Evolutionary conservation across 1,140 invertebrate species (phyloP), one percentile per base, ranked within the genome.

Genomic region (Musca vetustissima): DNA sequence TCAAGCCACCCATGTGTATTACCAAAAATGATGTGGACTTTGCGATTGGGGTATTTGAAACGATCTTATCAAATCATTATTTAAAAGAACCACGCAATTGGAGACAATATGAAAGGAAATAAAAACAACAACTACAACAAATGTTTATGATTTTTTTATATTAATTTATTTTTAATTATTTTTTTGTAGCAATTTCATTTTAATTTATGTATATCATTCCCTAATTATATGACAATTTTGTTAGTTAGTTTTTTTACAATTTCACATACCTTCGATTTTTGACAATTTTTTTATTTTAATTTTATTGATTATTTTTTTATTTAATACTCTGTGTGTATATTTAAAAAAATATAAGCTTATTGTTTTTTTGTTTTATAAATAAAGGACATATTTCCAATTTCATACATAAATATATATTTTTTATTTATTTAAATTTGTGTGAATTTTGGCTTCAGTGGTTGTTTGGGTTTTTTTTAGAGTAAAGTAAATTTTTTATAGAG

Each of bases 1-100:
- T 98, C 53, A 95, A 97, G 78, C 97, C 97, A 48, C 96, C 97
- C 0, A 93, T 98, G 90, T 98, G 96, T 80, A 89, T 98, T 49
- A 93, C 89, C 1, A 90, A 90, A 80, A 86, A 88, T 68, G 94
- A 98, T 84, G 93, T 90, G 1, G 91, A 97, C 77, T 94, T 93
- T 71, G 85, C 89, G 2, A 76, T 90, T 17, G 83, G 86, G 47
- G 88, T 89, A 21, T 76, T 93, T 49, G 85, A 87, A 73, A 74
- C 68, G 13, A 73, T 75, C 50, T 75, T 79, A 71, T 80, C 70
- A 83, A 87, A 36, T 73, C 91, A 76, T 53, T 72, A 78, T 68
- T 74, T 67, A 19, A 80, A 80, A 68, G 69, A 55, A 24, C 68
- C 66, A 64, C 72, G 78, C 22, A 73, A 71, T 53, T 80, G 78